These are phyloP conservation scores for Camptogramma bilineatum DNA, from an alignment of 2,888 invertebrate species.

Conservation along the genomic window DNA sequence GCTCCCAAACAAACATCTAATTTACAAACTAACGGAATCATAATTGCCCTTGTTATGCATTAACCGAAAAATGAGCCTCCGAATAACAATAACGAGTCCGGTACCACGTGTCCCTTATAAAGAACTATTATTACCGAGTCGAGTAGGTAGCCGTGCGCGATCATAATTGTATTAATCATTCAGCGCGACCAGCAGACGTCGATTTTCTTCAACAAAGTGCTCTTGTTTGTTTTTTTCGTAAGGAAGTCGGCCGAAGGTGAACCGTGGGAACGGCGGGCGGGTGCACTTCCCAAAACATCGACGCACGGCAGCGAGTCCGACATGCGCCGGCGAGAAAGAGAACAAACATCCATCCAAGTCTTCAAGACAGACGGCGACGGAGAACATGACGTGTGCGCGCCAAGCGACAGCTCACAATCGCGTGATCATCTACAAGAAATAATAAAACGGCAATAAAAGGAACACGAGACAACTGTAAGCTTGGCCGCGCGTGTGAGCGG, in stretches of 20 bases:
- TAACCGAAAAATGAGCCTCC: slow-evolving; percentile 53
- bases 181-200: slow-evolving; percentile 84
- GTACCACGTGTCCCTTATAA: slow-evolving; percentile 79
- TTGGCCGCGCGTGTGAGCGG: slow-evolving; percentile 68
- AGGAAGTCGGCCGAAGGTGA: slow-evolving; percentile 84
- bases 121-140: slow-evolving; percentile 77
- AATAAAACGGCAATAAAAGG: slow-evolving; percentile 86
- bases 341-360: slow-evolving; percentile 49
- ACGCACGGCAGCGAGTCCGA: slow-evolving; percentile 83
- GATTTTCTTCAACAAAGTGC: slow-evolving; percentile 85
- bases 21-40: slow-evolving; percentile 44
- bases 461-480: slow-evolving; percentile 80
- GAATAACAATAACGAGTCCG: slow-evolving; percentile 35
- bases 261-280: slow-evolving; percentile 86
- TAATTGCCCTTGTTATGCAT: slow-evolving; percentile 49
- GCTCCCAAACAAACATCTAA: slow-evolving; percentile 34
- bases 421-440: slow-evolving; percentile 86
- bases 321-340: slow-evolving; percentile 75
- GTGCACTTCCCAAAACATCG: slow-evolving; percentile 87
- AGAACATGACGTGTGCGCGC: slow-evolving; percentile 81
- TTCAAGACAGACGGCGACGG: slow-evolving; percentile 55
- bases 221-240: slow-evolving; percentile 86
- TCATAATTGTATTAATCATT: slow-evolving; percentile 85
- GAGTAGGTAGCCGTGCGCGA: slow-evolving; percentile 80
- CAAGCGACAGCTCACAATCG: slow-evolving; percentile 84